These are phyloP conservation scores for Myrmecobius fasciatus DNA, from an alignment of 2,113 vertebrate genomes.

Conservation along the genomic window DNA sequence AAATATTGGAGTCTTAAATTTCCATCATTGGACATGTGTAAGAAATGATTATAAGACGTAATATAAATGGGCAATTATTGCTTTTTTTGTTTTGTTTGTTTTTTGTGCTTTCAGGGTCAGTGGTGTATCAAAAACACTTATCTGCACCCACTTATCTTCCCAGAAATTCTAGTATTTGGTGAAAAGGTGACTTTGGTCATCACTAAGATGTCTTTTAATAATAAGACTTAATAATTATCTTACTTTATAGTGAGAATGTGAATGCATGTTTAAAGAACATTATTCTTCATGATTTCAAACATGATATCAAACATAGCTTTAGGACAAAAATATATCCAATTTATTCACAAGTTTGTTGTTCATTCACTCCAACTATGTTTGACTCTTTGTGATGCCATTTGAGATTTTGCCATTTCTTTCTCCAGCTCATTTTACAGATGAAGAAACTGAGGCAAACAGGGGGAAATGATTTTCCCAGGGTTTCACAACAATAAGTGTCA, in stretches of 20 bases:
- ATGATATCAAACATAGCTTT: background rate
- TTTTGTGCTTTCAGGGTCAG: background rate
- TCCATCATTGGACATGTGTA: background rate
- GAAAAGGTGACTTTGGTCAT: background rate
- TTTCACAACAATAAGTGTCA: background rate
- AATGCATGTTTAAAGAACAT: background rate
- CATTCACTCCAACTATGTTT: background rate
- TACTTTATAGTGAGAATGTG: background rate
- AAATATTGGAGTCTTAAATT: background rate
- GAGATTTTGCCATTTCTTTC: background rate
- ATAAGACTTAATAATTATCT: background rate
- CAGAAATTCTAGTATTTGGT: background rate
- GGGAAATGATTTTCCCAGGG: background rate
- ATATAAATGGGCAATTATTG: background rate
- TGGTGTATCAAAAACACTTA: background rate
- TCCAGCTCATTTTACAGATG: background rate
- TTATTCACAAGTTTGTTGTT: background rate
- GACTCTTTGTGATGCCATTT: background rate
- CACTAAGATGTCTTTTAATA: background rate
- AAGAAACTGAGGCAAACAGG: background rate
- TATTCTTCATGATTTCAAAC: background rate
- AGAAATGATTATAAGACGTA: background rate
- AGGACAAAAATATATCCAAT: background rate
- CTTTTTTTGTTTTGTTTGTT: background rate
- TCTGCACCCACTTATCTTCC: background rate